A percentile compares a stretch with the other conserved stretches of the same genome.
Conservation (phyloP, 2,113 vertebrate species). For the Macheiramphus alcinus region DNA sequence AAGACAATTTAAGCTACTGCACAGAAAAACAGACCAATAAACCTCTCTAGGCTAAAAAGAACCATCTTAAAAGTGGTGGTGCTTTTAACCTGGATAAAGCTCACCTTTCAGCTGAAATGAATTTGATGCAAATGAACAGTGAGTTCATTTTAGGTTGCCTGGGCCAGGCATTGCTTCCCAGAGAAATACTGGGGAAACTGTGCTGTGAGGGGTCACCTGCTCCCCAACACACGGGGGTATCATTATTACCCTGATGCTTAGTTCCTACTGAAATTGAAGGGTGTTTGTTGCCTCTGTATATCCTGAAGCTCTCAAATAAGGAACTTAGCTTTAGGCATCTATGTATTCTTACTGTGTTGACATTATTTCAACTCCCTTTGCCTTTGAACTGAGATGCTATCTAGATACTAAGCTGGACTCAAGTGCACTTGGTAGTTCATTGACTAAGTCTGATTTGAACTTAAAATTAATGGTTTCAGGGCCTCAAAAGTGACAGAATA, state of each 20-base stretch:
- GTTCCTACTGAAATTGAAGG: not conserved
- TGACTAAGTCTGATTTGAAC: not conserved
- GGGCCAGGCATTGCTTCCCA: not conserved
- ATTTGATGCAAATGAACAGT: not conserved
- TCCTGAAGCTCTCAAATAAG: not conserved
- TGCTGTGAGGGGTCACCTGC: not conserved
- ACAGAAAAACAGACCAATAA: not conserved
- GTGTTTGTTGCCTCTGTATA: not conserved
- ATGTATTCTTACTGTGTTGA: not conserved
- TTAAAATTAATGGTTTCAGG: not conserved
- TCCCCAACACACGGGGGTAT: rapidly evolving
- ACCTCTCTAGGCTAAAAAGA: not conserved
- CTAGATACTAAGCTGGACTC: not conserved
- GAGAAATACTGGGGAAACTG: not conserved
- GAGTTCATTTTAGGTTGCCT: not conserved
- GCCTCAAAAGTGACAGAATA: not conserved
- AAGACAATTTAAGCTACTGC: not conserved
- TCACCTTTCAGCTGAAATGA: not conserved
- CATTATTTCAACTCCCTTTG: not conserved
- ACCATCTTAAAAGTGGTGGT: not conserved
- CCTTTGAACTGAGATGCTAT: not conserved
- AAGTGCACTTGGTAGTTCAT: not conserved
- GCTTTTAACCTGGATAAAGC: not conserved
- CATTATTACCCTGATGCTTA: not conserved
- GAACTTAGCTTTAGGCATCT: not conserved